Evolutionary conservation across 2,797 vertebrate species (phyloP).

Genomic region (Thamnophis elegans): DNA sequence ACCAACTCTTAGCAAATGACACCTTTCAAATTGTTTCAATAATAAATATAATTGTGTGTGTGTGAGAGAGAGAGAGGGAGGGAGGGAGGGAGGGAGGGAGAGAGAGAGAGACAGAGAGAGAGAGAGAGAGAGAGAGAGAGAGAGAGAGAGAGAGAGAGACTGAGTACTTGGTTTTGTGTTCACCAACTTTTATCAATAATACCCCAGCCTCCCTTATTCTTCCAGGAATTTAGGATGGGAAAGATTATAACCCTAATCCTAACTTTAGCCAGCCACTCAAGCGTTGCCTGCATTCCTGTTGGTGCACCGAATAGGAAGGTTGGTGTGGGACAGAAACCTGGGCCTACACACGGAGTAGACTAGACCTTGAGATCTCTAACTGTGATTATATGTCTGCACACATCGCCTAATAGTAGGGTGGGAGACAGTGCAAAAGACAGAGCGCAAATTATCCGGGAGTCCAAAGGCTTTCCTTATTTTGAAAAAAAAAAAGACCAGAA

Average conservation of each 20-base stretch:
- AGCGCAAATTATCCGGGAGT: background rate
- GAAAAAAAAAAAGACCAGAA: background rate
- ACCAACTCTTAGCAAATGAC: background rate
- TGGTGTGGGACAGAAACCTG: background rate
- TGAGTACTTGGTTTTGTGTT: background rate
- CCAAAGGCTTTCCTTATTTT: background rate
- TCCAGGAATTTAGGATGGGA: background rate
- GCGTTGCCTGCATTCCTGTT: background rate
- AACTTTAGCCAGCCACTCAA: background rate
- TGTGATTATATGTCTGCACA: background rate
- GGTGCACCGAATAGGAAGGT: background rate
- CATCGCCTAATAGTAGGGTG: background rate
- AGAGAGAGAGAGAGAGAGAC: no score
- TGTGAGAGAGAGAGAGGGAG: no score
- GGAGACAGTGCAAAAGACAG: background rate
- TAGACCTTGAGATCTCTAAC: background rate
- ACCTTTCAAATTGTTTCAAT: background rate
- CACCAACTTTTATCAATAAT: background rate
- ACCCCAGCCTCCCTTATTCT: background rate
- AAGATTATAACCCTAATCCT: background rate
- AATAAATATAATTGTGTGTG: background rate
- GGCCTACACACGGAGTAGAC: background rate
- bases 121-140: no score
- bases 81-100: no score
- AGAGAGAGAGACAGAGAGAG: no score